Conservation (phyloP, 2,113 vertebrate species). For the Sceloporus undulatus region DNA sequence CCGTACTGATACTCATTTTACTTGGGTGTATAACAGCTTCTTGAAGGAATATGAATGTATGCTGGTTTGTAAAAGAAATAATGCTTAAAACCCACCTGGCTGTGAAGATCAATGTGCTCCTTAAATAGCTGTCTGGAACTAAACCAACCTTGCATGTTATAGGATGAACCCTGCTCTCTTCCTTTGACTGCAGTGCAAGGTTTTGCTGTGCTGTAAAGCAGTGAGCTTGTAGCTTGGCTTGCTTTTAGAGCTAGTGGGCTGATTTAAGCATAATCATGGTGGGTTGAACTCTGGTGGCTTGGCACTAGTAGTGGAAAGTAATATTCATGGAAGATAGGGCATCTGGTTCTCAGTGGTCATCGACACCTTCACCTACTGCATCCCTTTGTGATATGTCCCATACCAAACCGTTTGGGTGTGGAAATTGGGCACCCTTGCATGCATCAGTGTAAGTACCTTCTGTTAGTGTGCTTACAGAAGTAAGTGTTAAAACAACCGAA, state of each 20-base stretch:
- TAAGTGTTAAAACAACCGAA: background rate
- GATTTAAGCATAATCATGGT: background rate
- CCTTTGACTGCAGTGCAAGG: background rate
- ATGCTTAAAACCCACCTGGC: background rate
- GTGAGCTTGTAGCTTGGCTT: background rate
- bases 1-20: background rate
- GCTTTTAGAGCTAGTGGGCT: background rate
- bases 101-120: background rate
- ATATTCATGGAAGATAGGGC: background rate
- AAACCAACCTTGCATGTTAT: background rate
- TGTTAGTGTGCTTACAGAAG: background rate
- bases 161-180: background rate
- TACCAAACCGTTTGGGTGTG: background rate
- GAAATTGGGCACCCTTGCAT: background rate
- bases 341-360: background rate
- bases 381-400: background rate
- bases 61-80: background rate
- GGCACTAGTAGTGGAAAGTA: background rate
- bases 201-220: background rate
- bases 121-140: background rate
- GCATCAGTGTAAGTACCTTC: background rate
- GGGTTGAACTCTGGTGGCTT: background rate
- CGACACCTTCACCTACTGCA: background rate
- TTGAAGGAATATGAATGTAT: conserved; percentile 5
- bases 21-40: background rate